A percentile compares a stretch with the other conserved stretches of the same genome.
Evolutionary conservation across 2,113 vertebrate genomes (phyloP).

Genomic region (Prionailurus bengalensis): DNA sequence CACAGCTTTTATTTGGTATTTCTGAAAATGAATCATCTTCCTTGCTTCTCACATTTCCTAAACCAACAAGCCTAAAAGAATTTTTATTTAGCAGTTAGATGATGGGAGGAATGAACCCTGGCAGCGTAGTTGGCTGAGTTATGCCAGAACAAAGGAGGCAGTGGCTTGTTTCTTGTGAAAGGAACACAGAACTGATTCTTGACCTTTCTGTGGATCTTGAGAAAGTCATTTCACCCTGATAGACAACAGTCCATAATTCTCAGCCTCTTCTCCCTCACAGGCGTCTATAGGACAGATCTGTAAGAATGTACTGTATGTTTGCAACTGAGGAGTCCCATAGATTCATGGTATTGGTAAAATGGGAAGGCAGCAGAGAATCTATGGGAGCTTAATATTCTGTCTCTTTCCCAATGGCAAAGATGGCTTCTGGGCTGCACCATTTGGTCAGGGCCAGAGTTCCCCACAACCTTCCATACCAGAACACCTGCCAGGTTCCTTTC

Average conservation of each 20-base stretch:
- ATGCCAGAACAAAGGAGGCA: background rate
- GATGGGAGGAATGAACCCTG: background rate
- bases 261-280: background rate
- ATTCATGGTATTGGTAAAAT: background rate
- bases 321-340: background rate
- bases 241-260: background rate
- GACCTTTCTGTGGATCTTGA: background rate
- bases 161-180: background rate
- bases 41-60: too few relatives aligned
- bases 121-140: background rate
- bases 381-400: background rate
- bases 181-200: background rate
- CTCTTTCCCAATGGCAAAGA: background rate
- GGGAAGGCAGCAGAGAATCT: background rate
- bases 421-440: background rate
- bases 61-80: background rate
- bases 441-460: background rate
- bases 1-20: too few relatives aligned
- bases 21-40: too few relatives aligned
- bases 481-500: background rate
- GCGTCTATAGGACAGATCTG: background rate
- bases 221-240: background rate
- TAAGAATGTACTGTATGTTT: background rate
- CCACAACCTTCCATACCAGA: background rate
- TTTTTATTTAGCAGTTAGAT: background rate